phyloP scores from a whole-genome alignment of 2,888 invertebrate genomes.

The Galeopsomyia nigrocyanea region DNA sequence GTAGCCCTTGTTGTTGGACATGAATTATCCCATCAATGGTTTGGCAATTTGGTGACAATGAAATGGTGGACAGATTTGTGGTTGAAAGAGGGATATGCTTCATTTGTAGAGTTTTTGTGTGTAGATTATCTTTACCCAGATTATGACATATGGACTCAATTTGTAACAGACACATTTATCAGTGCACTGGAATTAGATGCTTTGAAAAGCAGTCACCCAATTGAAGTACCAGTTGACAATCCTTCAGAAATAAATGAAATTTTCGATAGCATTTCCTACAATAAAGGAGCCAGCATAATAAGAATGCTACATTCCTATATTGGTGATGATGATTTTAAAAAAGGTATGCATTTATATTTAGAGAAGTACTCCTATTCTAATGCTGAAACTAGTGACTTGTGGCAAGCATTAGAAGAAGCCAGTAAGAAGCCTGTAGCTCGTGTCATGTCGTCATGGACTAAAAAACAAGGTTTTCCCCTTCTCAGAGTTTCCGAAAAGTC shows the following conservation, averaged over 20 bases:
- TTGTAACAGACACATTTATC: conserved; percentile 90
- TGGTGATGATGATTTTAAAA: conserved; percentile 91
- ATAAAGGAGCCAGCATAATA: conserved; percentile 95
- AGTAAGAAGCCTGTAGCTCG: conserved; percentile 90
- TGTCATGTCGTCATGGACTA: conserved; percentile 98
- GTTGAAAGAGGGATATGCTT: conserved; percentile 82
- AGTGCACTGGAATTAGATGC: conserved; percentile 89
- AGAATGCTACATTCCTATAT: conserved; percentile 95
- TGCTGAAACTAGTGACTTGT: conserved; percentile 93
- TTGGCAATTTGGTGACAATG: conserved; percentile 81
- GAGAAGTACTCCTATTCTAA: conserved; percentile 88
- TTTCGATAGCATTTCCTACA: conserved; percentile 97
- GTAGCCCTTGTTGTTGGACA: conserved; percentile 80
- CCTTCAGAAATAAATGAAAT: conserved; percentile 97
- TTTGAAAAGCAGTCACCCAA: conserved; percentile 93
- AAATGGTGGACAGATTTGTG: conserved; percentile 83
- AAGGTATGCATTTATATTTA: conserved; percentile 93
- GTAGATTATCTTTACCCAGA: conserved; percentile 82
- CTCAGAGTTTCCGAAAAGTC: conserved; percentile 73
- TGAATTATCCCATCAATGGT: conserved; percentile 87
- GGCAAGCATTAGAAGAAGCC: conserved; percentile 89
- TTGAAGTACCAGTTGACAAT: conserved; percentile 94
- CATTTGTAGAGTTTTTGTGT: conserved; percentile 78
- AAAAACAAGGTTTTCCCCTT: conserved; percentile 94
- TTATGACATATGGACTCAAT: conserved; percentile 97